phyloP scores from a whole-genome alignment of 2,797 vertebrate genomes.

The Platalea minor region DNA sequence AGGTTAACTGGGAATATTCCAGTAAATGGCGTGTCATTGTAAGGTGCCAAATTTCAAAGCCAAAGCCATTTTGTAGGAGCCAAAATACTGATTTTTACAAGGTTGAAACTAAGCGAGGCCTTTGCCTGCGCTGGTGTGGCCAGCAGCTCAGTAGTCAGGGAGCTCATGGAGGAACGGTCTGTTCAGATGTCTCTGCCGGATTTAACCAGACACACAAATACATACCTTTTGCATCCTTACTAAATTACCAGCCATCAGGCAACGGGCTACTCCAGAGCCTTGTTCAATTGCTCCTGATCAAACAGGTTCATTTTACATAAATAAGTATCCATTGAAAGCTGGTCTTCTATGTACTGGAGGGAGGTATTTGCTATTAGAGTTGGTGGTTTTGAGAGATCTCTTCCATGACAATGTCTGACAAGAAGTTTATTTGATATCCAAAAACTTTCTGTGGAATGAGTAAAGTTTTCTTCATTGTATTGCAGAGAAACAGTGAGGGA shows the following conservation, averaged over 20 bases:
- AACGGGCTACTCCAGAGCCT: background rate
- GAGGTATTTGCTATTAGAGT: background rate
- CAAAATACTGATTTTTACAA: background rate
- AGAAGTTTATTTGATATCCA: background rate
- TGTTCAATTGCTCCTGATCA: background rate
- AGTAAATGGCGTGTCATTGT: background rate
- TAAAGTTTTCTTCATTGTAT: background rate
- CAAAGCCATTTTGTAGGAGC: background rate
- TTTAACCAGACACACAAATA: background rate
- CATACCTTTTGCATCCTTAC: background rate
- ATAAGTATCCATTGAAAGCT: background rate
- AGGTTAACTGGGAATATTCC: background rate
- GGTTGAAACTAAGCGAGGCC: background rate
- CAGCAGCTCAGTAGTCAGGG: background rate
- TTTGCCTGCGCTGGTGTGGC: background rate
- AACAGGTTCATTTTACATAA: background rate
- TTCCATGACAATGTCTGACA: background rate
- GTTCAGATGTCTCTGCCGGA: background rate
- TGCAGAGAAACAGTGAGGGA: background rate
- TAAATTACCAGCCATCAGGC: background rate
- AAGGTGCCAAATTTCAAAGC: background rate
- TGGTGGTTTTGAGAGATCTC: background rate
- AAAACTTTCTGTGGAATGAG: background rate
- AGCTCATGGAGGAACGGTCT: background rate
- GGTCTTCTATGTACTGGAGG: background rate